These are phyloP conservation scores for Chitala chitala DNA, from an alignment of 2,113 vertebrate species.

Conservation along the genomic window DNA sequence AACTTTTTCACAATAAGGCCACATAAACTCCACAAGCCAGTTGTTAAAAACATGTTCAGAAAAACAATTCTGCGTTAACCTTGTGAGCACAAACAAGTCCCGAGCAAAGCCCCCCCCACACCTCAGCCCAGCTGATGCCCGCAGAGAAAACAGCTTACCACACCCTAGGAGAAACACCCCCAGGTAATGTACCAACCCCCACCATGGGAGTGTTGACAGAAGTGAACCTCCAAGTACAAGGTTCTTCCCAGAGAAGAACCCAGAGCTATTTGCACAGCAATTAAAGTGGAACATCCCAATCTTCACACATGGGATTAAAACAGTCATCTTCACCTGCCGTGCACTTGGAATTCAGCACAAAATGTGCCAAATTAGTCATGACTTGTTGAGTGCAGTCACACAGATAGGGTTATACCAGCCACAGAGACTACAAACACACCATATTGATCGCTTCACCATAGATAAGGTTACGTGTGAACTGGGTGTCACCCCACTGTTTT, in stretches of 20 bases:
- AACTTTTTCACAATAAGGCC: background rate
- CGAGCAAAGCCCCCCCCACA: too few species aligned
- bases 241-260: constrained; percentile 39
- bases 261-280: constrained; percentile 46
- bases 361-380: background rate
- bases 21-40: background rate
- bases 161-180: too few species aligned
- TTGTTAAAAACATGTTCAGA: too few species aligned
- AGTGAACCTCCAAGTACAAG: constrained; percentile 1
- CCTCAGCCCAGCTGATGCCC: background rate
- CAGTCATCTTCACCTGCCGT: background rate
- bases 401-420: too few species aligned
- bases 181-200: constrained; percentile 9
- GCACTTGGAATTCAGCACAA: background rate
- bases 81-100: too few species aligned
- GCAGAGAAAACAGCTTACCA: constrained; percentile 11
- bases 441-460: too few species aligned
- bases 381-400: too few species aligned
- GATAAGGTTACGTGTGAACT: too few species aligned
- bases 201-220: too few species aligned
- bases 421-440: too few species aligned
- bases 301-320: constrained; percentile 25
- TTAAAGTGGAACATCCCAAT: constrained; percentile 36
- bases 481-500: too few species aligned
- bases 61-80: too few species aligned